phyloP scores from a whole-genome alignment of 1,140 invertebrate species.

The Dolichoris vasculosae region DNA sequence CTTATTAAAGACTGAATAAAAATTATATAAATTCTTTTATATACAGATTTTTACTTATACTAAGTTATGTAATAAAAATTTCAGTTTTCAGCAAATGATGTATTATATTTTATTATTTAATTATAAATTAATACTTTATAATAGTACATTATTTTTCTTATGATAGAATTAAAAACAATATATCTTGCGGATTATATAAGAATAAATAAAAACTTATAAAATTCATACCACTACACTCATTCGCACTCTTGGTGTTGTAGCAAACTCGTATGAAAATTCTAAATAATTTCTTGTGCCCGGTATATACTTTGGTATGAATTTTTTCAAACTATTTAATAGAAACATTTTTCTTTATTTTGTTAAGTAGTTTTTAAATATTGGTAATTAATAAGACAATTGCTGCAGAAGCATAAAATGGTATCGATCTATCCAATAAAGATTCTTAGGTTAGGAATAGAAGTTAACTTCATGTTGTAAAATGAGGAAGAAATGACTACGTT shows the following conservation, averaged over 20 bases:
- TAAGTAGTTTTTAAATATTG: not conserved
- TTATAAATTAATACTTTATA: no score
- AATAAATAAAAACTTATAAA: not conserved
- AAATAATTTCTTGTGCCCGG: no score
- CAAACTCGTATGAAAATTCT: not conserved
- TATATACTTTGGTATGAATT: not conserved
- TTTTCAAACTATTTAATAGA: not conserved
- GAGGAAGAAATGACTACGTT: not conserved
- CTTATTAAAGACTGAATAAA: no score
- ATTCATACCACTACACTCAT: constrained; percentile 31
- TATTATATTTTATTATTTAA: no score
- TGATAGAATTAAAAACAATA: not conserved
- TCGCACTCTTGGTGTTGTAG: not conserved
- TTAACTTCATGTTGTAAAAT: not conserved
- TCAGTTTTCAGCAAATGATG: no score
- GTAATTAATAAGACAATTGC: no score
- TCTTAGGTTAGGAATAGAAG: no score
- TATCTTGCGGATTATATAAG: not conserved
- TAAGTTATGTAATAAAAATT: no score
- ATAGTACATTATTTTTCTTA: not conserved
- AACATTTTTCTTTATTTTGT: constrained; percentile 6
- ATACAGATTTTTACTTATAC: no score
- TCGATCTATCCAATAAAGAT: no score
- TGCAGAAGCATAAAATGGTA: no score
- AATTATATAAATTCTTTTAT: no score